These are phyloP conservation scores for Chondrilla cf. caribensis DNA, from an alignment of 37 sponge, comb jelly and placozoan genomes.

Conservation along the genomic window DNA sequence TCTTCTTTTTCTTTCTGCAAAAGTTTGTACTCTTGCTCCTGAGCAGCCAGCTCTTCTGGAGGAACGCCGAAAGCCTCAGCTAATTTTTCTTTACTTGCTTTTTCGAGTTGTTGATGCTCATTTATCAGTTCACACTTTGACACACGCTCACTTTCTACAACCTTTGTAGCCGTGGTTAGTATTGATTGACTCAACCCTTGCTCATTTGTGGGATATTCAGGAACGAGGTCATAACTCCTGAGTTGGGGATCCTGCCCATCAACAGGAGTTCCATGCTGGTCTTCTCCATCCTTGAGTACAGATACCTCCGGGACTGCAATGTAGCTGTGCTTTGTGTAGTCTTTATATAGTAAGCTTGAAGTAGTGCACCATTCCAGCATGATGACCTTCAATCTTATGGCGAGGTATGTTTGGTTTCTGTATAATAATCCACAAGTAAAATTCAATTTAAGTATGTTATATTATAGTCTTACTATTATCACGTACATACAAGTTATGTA, in stretches of 20 bases:
- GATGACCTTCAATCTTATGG: not conserved
- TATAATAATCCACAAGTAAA: too few species aligned
- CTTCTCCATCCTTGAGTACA: not conserved
- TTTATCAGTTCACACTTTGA: not conserved
- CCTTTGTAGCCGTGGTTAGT: not conserved
- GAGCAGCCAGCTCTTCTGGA: not conserved
- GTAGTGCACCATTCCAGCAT: not conserved
- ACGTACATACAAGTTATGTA: too few species aligned
- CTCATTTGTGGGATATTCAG: too few species aligned
- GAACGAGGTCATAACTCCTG: not conserved
- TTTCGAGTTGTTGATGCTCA: not conserved
- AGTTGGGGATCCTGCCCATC: not conserved
- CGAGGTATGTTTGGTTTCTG: too few species aligned
- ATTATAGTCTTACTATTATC: too few species aligned
- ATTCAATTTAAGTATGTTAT: too few species aligned
- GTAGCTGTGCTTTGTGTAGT: constrained; percentile 2
- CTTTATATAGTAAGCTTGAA: not conserved
- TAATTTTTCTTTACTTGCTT: not conserved
- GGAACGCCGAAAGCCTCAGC: not conserved
- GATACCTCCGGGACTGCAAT: not conserved
- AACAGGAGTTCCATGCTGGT: not conserved
- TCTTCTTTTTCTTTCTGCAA: not conserved
- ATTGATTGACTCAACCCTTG: not conserved
- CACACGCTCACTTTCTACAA: not conserved
- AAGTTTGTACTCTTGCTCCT: not conserved